Evolutionary conservation across 1,140 invertebrate genomes (phyloP), one percentile per base, ranked within the genome.

Genomic region (Procambarus clarkii): DNA sequence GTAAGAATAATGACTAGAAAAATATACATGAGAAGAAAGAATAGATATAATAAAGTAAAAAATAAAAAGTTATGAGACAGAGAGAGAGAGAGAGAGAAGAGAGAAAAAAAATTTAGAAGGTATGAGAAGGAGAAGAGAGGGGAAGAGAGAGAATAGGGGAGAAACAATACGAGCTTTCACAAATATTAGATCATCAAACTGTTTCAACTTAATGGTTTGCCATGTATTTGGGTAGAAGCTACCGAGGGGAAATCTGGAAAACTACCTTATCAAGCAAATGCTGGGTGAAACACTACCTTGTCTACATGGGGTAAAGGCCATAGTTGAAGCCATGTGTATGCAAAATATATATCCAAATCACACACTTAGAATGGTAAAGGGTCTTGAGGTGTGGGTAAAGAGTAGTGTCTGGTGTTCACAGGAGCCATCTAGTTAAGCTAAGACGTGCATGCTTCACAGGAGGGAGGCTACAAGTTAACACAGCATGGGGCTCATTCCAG

Each of bases 371-470:
- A 86, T 54, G 79, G 34, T 54, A 45, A 34, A 81, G 48, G 54
- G 54, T 81, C 8, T 58, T 58, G 79, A 81, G 84, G 76, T 83
- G 24, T 45, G 34, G 74, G 54, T n/a, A 58, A 34, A 86, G 74
- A 78, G 85, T n/a, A 74, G 48, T 86, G 74, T 46, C 54, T 21
- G 82, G 79, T 71, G 64, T 69, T 58, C 69, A 64, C 77, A 88
- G 60, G 74, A 80, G 78, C 54, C 44, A 64, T 69, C 58, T 69
- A 60, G 34, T 44, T 64, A 88, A 48, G 86, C 86, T 88, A 45
- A 34, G 78, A 88, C 78, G 82, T 80, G 79, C 87, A 88, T 21
- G 87, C 79, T 82, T 88, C 87, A 88, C 87, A 88, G 87, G 87
- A 88, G 87, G 87, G 45, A 88, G 87, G 87, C 87, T 88, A 45